Conservation (phyloP, 2,113 vertebrate genomes). For the Lagopus leucura region DNA sequence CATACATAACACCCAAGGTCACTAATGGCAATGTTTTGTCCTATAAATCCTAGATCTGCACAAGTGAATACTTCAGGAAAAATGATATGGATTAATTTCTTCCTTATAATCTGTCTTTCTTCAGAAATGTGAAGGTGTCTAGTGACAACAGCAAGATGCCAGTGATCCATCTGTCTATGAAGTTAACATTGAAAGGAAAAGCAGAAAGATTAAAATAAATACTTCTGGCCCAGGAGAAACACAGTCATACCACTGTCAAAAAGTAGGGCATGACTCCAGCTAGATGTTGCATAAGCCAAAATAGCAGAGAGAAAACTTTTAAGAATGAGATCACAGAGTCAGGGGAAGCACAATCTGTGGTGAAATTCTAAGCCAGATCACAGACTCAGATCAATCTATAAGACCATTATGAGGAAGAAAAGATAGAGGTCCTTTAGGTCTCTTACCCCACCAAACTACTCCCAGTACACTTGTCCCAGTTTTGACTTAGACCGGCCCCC, state of each 20-base stretch:
- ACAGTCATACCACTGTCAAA: neutral
- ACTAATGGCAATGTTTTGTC: neutral
- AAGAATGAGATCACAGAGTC: neutral
- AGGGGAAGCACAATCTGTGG: neutral
- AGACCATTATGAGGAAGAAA: neutral
- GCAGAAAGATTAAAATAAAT: constrained; percentile 13
- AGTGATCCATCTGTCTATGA: neutral
- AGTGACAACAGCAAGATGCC: neutral
- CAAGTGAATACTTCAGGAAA: neutral
- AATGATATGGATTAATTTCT: neutral
- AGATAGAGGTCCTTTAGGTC: neutral
- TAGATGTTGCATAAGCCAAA: neutral
- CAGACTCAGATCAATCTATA: accelerated
- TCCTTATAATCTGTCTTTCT: neutral
- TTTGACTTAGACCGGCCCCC: neutral
- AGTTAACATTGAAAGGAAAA: neutral
- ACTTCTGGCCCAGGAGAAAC: neutral
- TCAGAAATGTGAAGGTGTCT: neutral
- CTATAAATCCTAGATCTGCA: neutral
- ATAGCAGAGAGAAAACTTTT: neutral
- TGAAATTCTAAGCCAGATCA: neutral
- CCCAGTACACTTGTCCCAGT: neutral
- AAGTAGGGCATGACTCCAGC: neutral
- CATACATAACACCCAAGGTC: neutral
- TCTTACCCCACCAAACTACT: neutral